Evolutionary conservation across 1,140 invertebrate species (phyloP).

Genomic region (Aporrectodea caliginosa): DNA sequence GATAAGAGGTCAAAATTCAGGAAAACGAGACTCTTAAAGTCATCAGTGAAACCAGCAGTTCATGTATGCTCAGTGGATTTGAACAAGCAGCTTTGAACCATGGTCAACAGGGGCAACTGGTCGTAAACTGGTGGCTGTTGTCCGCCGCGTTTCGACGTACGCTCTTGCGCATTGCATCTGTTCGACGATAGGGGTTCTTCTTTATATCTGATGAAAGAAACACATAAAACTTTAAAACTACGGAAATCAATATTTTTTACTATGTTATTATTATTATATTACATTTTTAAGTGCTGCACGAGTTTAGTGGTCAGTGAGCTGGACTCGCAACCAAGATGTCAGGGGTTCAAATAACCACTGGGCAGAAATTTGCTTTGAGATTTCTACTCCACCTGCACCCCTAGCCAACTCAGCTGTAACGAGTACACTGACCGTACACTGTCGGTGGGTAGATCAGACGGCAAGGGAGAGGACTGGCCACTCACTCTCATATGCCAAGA

Average conservation of each 20-base stretch:
- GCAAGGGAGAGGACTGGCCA: too few species aligned
- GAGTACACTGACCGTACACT: too few species aligned
- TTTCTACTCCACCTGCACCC: not conserved
- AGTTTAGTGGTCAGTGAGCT: not conserved
- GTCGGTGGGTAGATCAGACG: too few species aligned
- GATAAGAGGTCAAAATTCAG: not conserved
- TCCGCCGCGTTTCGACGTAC: conserved; percentile 61
- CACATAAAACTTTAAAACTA: not conserved
- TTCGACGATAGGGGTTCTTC: conserved; percentile 88
- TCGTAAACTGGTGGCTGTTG: not conserved
- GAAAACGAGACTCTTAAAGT: not conserved
- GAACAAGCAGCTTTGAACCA: not conserved
- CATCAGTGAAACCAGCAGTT: not conserved
- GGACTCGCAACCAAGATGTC: not conserved
- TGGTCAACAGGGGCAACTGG: not conserved
- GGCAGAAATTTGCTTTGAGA: not conserved
- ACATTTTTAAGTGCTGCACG: not conserved
- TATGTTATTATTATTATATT: not conserved
- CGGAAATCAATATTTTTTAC: not conserved
- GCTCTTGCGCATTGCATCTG: conserved; percentile 87
- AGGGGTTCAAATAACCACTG: too few species aligned
- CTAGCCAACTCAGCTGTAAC: too few species aligned
- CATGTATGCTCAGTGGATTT: not conserved
- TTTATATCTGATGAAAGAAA: conserved; percentile 64
- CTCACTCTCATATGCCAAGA: too few species aligned